Conservation (phyloP, 2,888 invertebrate genomes). For the Schizotus pectinicornis region DNA sequence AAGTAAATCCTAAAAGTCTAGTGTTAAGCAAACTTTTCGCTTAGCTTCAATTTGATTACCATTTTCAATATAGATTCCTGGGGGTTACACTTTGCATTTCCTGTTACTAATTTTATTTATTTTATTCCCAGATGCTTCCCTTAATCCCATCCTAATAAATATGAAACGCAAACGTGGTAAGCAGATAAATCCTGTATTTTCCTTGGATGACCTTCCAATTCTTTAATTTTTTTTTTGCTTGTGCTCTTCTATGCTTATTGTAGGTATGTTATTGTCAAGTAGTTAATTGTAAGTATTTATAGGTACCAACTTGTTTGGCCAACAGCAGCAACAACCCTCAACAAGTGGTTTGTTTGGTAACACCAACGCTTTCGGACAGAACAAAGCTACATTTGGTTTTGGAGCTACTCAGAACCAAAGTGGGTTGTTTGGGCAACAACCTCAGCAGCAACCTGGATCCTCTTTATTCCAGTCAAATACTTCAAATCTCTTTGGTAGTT, state of each 20-base stretch:
- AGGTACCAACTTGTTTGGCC: conserved; percentile 54
- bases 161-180: neutral
- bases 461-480: conserved; percentile 48
- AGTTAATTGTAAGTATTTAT: conserved; percentile 16
- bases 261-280: neutral
- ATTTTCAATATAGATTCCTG: neutral
- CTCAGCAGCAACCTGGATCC: conserved; percentile 54
- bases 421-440: conserved; percentile 64
- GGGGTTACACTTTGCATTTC: no score
- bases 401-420: conserved; percentile 51
- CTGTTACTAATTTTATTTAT: neutral
- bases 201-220: conserved; percentile 3
- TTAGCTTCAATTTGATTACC: neutral
- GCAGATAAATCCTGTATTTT: neutral
- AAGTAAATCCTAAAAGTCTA: no score
- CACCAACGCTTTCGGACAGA: conserved; percentile 63
- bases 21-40: no score
- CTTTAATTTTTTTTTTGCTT: neutral
- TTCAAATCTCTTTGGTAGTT: conserved; percentile 61
- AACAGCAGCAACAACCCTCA: conserved; percentile 59
- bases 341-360: conserved; percentile 69
- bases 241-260: neutral
- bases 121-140: no score
- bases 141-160: neutral
- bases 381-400: conserved; percentile 66